Conservation (phyloP, 1,140 invertebrate species). For the Listronotus bonariensis region DNA sequence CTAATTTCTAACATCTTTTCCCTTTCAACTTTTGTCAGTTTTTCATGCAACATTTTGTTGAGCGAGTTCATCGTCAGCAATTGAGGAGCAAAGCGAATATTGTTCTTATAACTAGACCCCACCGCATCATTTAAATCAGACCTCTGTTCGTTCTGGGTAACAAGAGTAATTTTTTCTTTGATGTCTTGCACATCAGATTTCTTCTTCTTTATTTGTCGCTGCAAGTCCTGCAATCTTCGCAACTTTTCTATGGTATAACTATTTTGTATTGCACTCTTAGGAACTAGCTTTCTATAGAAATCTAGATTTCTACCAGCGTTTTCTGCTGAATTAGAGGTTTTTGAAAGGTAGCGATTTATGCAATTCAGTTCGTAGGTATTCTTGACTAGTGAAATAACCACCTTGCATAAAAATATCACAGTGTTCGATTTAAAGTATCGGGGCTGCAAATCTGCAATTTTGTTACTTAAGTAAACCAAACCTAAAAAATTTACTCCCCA, state of each 20-base stretch:
- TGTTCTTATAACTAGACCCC: slow-evolving; percentile 1
- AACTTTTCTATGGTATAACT: slow-evolving; percentile 79
- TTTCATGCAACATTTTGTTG: slow-evolving; percentile 60
- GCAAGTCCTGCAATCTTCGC: slow-evolving; percentile 62
- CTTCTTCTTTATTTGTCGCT: slow-evolving; percentile 64
- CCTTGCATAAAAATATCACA: slow-evolving; percentile 85
- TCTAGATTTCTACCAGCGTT: slow-evolving; percentile 41
- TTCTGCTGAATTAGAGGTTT: slow-evolving; percentile 48
- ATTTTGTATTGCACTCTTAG: slow-evolving; percentile 66
- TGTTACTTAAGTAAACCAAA: slow-evolving; percentile 76
- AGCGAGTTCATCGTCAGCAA: slow-evolving; percentile 59
- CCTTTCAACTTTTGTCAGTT: slow-evolving; percentile 58
- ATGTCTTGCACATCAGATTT: slow-evolving; percentile 60
- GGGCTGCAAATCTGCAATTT: slow-evolving; percentile 72
- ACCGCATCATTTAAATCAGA: too few relatives aligned
- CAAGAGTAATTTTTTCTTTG: slow-evolving; percentile 57
- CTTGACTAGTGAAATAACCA: slow-evolving; percentile 73
- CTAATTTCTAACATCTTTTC: slow-evolving; percentile 57
- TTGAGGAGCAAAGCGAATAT: slow-evolving; percentile 50
- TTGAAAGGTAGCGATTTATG: slow-evolving; percentile 46
- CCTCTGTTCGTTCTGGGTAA: slow-evolving; percentile 8
- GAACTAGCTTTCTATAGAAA: slow-evolving; percentile 51
- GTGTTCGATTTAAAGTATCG: slow-evolving; percentile 76
- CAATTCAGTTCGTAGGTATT: slow-evolving; percentile 50
- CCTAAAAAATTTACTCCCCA: slow-evolving; percentile 87